These are phyloP conservation scores for Pocillopora grandis DNA, from an alignment of 92 coral and sea anemone genomes.

Conservation along the genomic window DNA sequence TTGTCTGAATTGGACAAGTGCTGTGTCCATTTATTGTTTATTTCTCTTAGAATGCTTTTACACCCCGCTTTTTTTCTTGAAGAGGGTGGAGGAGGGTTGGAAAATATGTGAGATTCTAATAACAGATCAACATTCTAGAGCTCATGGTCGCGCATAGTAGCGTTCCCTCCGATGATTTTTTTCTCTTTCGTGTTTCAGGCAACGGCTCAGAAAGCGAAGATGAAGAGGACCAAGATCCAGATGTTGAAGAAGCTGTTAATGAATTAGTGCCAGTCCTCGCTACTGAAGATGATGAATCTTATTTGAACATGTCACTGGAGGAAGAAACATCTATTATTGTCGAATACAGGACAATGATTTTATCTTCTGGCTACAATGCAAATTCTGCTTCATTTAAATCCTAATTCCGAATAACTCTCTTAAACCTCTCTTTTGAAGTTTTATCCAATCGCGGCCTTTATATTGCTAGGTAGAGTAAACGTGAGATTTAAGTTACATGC, in stretches of 20 bases:
- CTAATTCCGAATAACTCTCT: background rate
- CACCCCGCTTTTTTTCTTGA: no score
- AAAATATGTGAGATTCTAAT: no score
- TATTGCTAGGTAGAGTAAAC: no score
- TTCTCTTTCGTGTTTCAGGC: background rate
- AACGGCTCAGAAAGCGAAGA: conserved; percentile 30
- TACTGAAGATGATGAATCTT: conserved; percentile 58
- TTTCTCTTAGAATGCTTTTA: no score
- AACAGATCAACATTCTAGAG: background rate
- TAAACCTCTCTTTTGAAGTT: no score
- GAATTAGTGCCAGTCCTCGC: conserved; percentile 70
- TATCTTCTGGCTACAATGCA: conserved; percentile 39
- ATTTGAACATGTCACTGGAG: conserved; percentile 67
- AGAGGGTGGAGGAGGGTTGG: no score
- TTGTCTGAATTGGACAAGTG: no score
- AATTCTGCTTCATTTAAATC: background rate
- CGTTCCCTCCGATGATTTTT: background rate
- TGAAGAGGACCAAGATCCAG: conserved; percentile 61
- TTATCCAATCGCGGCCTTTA: no score
- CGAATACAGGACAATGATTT: conserved; percentile 65
- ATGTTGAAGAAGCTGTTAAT: conserved; percentile 56
- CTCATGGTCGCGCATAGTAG: background rate
- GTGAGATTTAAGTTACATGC: no score
- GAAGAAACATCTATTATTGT: conserved; percentile 63
- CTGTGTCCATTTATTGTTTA: no score